phyloP scores from a whole-genome alignment of 2,113 vertebrate species.

The Semicossyphus pulcher region DNA sequence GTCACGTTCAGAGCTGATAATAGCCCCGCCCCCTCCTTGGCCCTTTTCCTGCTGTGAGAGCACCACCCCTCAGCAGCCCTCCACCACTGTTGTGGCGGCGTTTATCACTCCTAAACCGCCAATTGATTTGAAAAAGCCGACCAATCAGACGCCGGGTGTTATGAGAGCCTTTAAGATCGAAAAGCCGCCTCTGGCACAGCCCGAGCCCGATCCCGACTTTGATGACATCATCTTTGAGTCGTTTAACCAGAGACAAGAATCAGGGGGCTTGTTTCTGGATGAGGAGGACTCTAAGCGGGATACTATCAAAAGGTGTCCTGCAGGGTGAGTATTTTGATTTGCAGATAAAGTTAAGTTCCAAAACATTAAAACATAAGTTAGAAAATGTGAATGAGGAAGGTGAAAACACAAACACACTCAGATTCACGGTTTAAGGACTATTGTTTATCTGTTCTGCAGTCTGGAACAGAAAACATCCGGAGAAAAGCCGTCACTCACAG shows the following conservation, averaged over 20 bases:
- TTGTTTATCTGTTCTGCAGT: slow-evolving; percentile 78
- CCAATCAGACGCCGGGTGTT: not conserved
- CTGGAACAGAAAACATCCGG: slow-evolving; percentile 65
- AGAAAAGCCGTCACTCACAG: slow-evolving; percentile 46
- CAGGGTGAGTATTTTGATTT: slow-evolving; percentile 65
- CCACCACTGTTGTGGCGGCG: slow-evolving; percentile 63
- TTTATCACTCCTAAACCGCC: slow-evolving; percentile 70
- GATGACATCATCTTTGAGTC: slow-evolving; percentile 60
- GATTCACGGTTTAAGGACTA: slow-evolving; percentile 57
- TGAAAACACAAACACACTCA: slow-evolving; percentile 9
- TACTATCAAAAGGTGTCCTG: slow-evolving; percentile 76
- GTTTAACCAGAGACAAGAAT: slow-evolving; percentile 36
- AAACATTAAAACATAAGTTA: not conserved
- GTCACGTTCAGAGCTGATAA: slow-evolving; percentile 67
- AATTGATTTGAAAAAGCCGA: slow-evolving; percentile 36
- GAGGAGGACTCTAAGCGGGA: slow-evolving; percentile 70
- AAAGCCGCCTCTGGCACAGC: slow-evolving; percentile 49
- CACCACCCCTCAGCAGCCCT: slow-evolving; percentile 55
- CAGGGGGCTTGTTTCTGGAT: slow-evolving; percentile 68
- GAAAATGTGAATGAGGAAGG: slow-evolving; percentile 30
- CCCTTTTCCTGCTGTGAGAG: slow-evolving; percentile 75
- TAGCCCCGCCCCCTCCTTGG: slow-evolving; percentile 80
- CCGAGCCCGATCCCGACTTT: slow-evolving; percentile 50
- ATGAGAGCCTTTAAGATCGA: slow-evolving; percentile 12
- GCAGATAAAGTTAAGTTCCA: slow-evolving; percentile 1